Evolutionary conservation across 2,888 invertebrate species (phyloP).

Genomic region (Pseudococcus jackbeardsleyi): DNA sequence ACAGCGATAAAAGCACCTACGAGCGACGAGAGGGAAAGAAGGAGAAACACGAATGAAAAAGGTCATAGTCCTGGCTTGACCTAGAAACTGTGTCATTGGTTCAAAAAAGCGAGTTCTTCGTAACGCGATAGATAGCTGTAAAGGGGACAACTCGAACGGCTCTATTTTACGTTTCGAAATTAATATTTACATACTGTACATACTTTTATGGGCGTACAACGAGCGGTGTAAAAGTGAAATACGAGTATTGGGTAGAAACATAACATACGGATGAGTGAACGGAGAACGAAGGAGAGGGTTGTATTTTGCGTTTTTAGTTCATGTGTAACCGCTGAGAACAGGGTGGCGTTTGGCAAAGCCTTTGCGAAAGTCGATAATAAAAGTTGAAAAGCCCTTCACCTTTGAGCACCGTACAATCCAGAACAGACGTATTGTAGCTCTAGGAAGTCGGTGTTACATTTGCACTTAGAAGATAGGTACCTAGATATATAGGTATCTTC

Average conservation of each 20-base stretch:
- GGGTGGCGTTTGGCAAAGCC: not conserved
- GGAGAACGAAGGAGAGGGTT: not conserved
- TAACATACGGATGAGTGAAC: not conserved
- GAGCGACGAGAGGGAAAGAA: not conserved
- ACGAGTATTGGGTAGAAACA: too few relatives aligned
- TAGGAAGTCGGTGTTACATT: not conserved
- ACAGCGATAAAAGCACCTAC: not conserved
- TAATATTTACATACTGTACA: not conserved
- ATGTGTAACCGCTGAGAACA: not conserved
- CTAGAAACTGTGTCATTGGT: conserved; percentile 33
- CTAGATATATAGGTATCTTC: too few relatives aligned
- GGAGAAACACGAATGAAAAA: not conserved
- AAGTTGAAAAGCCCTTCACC: not conserved
- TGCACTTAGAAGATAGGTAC: not conserved
- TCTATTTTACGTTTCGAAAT: not conserved
- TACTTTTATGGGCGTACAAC: not conserved
- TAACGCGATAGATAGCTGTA: not conserved
- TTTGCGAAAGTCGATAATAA: conserved; percentile 9
- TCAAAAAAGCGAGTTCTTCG: not conserved
- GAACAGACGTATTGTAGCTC: too few relatives aligned
- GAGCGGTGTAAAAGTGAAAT: not conserved
- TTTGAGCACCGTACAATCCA: not conserved
- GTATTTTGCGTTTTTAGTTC: not conserved
- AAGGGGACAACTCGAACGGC: not conserved
- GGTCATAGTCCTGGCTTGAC: conserved; percentile 3